These are phyloP conservation scores for Diplazon laetatorius DNA, from an alignment of 2,888 invertebrate species.

Conservation along the genomic window DNA sequence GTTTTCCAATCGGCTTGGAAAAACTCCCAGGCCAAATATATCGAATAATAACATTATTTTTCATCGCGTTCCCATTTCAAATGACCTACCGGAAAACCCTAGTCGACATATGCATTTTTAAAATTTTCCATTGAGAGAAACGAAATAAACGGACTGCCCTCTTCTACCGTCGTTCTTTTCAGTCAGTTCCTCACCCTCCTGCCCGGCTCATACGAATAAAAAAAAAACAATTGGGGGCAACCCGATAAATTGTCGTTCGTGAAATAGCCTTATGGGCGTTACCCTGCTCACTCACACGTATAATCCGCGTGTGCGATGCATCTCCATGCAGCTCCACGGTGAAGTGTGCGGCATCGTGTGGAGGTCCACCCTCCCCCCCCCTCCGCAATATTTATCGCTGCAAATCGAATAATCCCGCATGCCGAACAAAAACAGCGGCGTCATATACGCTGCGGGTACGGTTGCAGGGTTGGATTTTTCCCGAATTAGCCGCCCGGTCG, in stretches of 20 bases:
- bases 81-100: slow-evolving; percentile 12
- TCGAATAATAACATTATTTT: slow-evolving; percentile 21
- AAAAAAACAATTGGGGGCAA: slow-evolving; percentile 57
- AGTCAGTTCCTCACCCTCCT: background rate
- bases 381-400: slow-evolving; percentile 72
- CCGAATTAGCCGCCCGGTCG: slow-evolving; percentile 49
- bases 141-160: slow-evolving; percentile 18
- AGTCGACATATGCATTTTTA: slow-evolving; percentile 43
- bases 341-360: slow-evolving; percentile 34
- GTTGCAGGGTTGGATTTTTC: slow-evolving; percentile 45
- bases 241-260: slow-evolving; percentile 68
- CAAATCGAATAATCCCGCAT: slow-evolving; percentile 72
- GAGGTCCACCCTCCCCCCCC: too few species aligned
- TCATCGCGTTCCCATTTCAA: slow-evolving; percentile 11
- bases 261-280: slow-evolving; percentile 56
- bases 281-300: slow-evolving; percentile 37
- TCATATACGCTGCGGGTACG: slow-evolving; percentile 11
- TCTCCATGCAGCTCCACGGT: slow-evolving; percentile 8
- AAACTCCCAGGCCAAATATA: slow-evolving; percentile 22
- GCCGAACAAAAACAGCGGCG: slow-evolving; percentile 59
- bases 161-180: slow-evolving; percentile 28
- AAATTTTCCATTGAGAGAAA: background rate
- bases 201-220: slow-evolving; percentile 48
- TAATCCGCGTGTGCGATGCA: background rate
- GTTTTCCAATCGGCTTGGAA: background rate